Percentiles rank a stretch among this genome's conserved stretches.
These are phyloP conservation scores for Clarias gariepinus DNA, from an alignment of 2,113 vertebrate species.

Conservation along the genomic window DNA sequence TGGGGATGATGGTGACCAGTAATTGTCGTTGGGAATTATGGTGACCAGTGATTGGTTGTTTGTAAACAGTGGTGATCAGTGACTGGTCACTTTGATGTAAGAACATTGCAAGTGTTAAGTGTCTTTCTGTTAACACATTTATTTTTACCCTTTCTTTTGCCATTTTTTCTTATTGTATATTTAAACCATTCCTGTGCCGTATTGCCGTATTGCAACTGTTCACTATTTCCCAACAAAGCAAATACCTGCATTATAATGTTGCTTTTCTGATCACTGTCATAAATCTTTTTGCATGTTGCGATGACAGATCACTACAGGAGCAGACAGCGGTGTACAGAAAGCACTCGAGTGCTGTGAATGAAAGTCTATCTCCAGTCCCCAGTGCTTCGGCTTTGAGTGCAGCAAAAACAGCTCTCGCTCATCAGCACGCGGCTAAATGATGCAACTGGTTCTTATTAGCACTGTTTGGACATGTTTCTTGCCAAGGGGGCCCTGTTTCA, in stretches of 20 bases:
- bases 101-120: not conserved
- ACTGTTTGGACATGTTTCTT: constrained; percentile 48
- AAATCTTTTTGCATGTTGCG: not conserved
- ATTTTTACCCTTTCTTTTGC: not conserved
- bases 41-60: not conserved
- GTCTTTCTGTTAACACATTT: not conserved
- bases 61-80: not conserved
- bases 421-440: constrained; percentile 48
- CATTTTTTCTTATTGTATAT: not conserved
- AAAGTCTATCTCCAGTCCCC: constrained; percentile 38
- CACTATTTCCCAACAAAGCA: not conserved
- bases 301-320: not conserved
- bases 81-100: not conserved
- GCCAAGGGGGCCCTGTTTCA: constrained; percentile 57
- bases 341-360: not conserved
- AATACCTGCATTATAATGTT: not conserved
- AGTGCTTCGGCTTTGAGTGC: constrained; percentile 9
- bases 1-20: not conserved
- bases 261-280: not conserved
- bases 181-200: not conserved
- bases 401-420: constrained; percentile 39
- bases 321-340: constrained; percentile 1
- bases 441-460: constrained; percentile 55
- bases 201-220: not conserved
- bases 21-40: not conserved